These are phyloP conservation scores for Zaprionus capensis DNA, from an alignment of 1,140 invertebrate genomes.

Conservation along the genomic window DNA sequence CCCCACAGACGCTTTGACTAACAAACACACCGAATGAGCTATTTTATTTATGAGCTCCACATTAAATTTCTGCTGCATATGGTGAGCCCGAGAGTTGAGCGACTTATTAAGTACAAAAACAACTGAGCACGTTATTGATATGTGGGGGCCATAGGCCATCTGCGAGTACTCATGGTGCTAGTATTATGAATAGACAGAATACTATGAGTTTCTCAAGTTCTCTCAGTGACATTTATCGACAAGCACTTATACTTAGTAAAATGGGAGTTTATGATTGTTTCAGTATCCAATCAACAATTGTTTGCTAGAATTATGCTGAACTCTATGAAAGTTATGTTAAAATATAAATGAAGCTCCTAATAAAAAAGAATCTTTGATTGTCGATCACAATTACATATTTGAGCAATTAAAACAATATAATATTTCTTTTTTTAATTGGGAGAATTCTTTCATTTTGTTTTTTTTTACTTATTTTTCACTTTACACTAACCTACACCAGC, in stretches of 20 bases:
- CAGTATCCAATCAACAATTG: neutral
- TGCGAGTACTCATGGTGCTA: slow-evolving; percentile 21
- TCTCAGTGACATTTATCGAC: slow-evolving; percentile 33
- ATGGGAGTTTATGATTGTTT: neutral
- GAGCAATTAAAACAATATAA: too few species aligned
- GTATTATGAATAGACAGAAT: slow-evolving; percentile 42
- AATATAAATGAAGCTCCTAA: neutral
- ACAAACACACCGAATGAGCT: slow-evolving; percentile 59
- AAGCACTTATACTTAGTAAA: slow-evolving; percentile 18
- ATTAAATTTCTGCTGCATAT: slow-evolving; percentile 78
- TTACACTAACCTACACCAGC: too few species aligned
- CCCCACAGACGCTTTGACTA: slow-evolving; percentile 72
- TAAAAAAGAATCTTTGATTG: neutral
- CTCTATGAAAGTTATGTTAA: neutral
- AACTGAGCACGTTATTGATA: slow-evolving; percentile 68
- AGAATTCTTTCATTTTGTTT: too few species aligned
- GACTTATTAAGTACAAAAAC: slow-evolving; percentile 76
- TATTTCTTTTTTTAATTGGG: too few species aligned
- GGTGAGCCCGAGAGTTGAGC: slow-evolving; percentile 45
- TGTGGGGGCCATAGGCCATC: slow-evolving; percentile 27
- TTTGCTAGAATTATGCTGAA: neutral
- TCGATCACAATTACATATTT: neutral
- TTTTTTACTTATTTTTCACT: too few species aligned
- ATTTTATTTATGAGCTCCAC: slow-evolving; percentile 78
- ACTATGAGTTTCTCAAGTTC: slow-evolving; percentile 28